Base-by-base conservation (phyloP, 2,113 vertebrate genomes). In the Chaenogobius annularis region DNA sequence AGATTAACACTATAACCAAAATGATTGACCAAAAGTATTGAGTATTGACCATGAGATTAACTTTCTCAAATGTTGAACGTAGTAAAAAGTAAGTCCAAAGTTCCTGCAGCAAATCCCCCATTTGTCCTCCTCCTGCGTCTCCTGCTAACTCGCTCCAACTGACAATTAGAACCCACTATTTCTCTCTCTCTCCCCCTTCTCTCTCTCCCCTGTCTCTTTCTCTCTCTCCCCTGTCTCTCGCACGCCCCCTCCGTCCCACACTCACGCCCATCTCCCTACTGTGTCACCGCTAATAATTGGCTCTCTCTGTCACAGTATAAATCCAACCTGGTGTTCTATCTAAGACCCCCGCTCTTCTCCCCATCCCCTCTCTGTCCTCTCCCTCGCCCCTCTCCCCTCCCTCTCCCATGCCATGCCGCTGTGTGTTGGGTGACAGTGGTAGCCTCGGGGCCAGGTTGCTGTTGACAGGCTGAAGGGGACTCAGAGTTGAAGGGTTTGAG, bases 381-480 rank as follows among this genome's bases (percentile, higher is more conserved):
- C 43, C 68, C 50, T 69, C 72, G 20, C 69, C 68, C 48, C 65
- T 68, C 59, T 67, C 74, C 43, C 79, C 75, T 83, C 40, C 37
- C 65, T 23, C 69, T 22, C 7, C 14, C 66, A 64, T 64, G 19
- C 48, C 48, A 52, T 64, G 19, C 48, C 48, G n/a, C 70, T 59
- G 64, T 59, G 52, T 44, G 68, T 67, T 75, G 83, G 83, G 86
- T 91, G 91, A 90, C 91, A 92, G 89, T 75, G 84, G 85, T 90
- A 87, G 91, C 91, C 91, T 90, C 83, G 63, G 91, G 91, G 90
- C 87, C 91, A 87, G 85, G 90, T 91, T 91, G 86, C 95, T 94
- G 94, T 93, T 97, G 96, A 96, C 95, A 96, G 96, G 94, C 94
- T 94, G 94, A 94, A 94, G 94, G 94, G 95, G 94, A 94, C 94